These are phyloP conservation scores for Rallus limicola DNA, from an alignment of 2,113 vertebrate genomes.

Conservation along the genomic window DNA sequence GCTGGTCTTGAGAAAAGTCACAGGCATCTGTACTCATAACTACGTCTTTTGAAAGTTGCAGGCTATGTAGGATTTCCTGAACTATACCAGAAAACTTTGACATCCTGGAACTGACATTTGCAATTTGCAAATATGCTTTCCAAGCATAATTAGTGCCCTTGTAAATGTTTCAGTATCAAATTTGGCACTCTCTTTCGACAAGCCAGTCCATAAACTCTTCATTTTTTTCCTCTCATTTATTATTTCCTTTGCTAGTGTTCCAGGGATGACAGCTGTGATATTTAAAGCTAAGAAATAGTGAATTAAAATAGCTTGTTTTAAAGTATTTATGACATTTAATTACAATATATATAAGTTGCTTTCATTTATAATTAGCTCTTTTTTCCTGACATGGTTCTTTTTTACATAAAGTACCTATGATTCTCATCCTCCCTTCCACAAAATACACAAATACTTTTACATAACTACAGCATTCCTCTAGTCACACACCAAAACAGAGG, in stretches of 20 bases:
- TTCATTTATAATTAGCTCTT: neutral
- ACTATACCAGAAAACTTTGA: neutral
- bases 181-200: neutral
- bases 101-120: neutral
- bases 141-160: neutral
- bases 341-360: neutral
- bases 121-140: neutral
- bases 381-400: neutral
- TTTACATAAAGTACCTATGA: neutral
- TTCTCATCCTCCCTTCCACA: neutral
- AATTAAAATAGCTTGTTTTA: neutral
- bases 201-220: neutral
- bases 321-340: neutral
- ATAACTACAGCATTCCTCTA: neutral
- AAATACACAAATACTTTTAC: neutral
- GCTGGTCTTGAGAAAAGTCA: neutral
- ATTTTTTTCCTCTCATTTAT: neutral
- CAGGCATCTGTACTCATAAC: neutral
- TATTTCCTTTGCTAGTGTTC: neutral
- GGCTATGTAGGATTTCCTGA: neutral
- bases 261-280: neutral
- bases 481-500: neutral
- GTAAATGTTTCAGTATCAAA: conserved; percentile 5
- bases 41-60: neutral
- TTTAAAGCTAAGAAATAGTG: neutral